phyloP scores from a whole-genome alignment of 2,113 vertebrate species.

The Plestiodon gilberti region DNA sequence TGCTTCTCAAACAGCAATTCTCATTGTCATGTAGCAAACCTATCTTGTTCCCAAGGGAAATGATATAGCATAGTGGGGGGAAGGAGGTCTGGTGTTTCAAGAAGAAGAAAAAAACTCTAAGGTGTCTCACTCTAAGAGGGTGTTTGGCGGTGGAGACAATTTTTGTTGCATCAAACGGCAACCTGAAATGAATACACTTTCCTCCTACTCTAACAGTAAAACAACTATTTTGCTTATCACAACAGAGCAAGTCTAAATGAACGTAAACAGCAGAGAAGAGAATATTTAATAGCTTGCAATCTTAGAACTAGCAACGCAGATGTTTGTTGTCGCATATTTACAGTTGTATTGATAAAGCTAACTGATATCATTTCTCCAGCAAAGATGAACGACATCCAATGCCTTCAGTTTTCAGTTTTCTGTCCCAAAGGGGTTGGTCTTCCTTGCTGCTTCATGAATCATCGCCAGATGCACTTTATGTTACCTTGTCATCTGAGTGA shows the following conservation, averaged over 20 bases:
- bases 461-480: constrained; percentile 13
- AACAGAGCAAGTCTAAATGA: constrained; percentile 20
- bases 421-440: constrained; percentile 16
- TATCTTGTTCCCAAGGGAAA: not conserved
- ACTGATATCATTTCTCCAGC: constrained; percentile 57
- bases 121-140: not conserved
- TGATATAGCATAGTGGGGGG: not conserved
- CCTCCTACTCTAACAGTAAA: not conserved
- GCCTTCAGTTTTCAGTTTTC: constrained; percentile 25
- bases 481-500: constrained; percentile 44
- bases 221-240: not conserved
- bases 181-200: not conserved
- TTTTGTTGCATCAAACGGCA: not conserved
- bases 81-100: not conserved
- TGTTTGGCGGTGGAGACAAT: not conserved
- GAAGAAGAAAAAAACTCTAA: too few species aligned
- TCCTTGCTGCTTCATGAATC: constrained; percentile 50
- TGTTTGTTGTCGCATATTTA: constrained; percentile 52
- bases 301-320: constrained; percentile 40
- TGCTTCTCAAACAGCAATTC: not conserved
- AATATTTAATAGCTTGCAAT: constrained; percentile 34
- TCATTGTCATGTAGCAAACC: not conserved
- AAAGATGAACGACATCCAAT: constrained; percentile 41
- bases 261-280: constrained; percentile 27
- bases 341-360: constrained; percentile 59